Conservation (phyloP, 2,888 invertebrate species). For the Hemistola chrysoprasaria region DNA sequence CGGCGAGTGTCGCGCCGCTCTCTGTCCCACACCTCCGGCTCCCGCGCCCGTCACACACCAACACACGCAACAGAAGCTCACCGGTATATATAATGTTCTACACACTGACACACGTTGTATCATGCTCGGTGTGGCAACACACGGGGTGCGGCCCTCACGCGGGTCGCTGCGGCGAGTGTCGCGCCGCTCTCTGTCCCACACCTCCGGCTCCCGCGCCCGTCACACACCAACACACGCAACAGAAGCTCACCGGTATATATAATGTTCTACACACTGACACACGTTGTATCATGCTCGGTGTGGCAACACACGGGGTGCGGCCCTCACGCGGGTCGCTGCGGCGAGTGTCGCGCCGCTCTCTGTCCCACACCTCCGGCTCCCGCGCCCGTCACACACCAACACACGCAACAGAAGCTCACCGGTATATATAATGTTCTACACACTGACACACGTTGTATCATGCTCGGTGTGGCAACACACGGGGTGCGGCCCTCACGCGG, state of each 20-base stretch:
- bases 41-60: constrained; percentile 18
- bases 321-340: constrained; percentile 44
- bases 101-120: too few species aligned
- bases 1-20: constrained; percentile 48
- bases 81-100: too few species aligned
- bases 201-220: constrained; percentile 30
- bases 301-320: constrained; percentile 75
- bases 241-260: too few species aligned
- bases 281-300: constrained; percentile 51
- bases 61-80: too few species aligned
- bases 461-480: constrained; percentile 72
- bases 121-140: constrained; percentile 67
- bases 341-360: constrained; percentile 48
- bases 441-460: too few species aligned
- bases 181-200: constrained; percentile 43
- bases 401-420: too few species aligned
- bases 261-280: too few species aligned
- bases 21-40: too few species aligned
- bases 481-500: constrained; percentile 55
- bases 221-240: too few species aligned
- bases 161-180: constrained; percentile 52
- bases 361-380: too few species aligned
- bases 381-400: too few species aligned
- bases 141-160: constrained; percentile 61
- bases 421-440: too few species aligned